Conservation (phyloP, 2,113 vertebrate species). For the Bufo bufo region DNA sequence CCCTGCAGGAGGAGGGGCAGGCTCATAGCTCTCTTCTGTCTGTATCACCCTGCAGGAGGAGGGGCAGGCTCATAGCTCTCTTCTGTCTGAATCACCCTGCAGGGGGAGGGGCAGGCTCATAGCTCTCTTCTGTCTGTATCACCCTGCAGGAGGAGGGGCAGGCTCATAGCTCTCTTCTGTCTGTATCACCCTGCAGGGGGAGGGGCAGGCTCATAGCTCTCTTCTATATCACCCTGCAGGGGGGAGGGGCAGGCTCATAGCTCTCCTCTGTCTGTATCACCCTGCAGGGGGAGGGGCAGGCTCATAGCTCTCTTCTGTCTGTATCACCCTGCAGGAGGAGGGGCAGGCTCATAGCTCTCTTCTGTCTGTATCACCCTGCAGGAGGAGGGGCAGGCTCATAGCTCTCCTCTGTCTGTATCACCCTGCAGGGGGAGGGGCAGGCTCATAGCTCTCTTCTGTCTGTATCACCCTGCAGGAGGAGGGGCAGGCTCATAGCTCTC, state of each 20-base stretch:
- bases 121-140: no score
- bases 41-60: no score
- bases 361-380: not conserved
- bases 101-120: no score
- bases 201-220: not conserved
- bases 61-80: no score
- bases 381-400: slow-evolving; percentile 6
- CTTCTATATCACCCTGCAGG: slow-evolving; percentile 2
- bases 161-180: no score
- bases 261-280: not conserved
- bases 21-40: no score
- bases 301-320: slow-evolving; percentile 9
- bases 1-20: no score
- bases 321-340: not conserved
- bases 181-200: not conserved
- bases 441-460: not conserved
- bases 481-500: no score
- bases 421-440: not conserved
- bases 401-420: not conserved
- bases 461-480: no score
- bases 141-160: no score
- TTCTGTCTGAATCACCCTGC: no score
- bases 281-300: not conserved
- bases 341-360: not conserved
- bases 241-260: not conserved